Evolutionary conservation across 2,888 invertebrate species (phyloP).

Genomic region (Coelogynopora nodosa): DNA sequence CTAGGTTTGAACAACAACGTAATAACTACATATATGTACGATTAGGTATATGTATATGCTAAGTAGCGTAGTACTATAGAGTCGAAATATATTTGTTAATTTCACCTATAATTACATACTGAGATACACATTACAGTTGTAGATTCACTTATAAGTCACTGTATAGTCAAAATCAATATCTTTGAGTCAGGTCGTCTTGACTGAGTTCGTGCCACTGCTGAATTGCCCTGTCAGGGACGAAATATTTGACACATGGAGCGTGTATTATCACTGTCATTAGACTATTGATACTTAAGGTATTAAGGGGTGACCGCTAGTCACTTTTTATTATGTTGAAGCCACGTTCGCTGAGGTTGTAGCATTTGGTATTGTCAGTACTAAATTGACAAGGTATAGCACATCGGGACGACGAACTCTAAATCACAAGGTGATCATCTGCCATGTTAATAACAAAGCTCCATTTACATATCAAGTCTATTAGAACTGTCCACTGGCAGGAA

Average conservation of each 20-base stretch:
- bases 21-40: too few relatives aligned
- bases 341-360: neutral
- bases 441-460: neutral
- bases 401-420: neutral
- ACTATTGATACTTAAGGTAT: neutral
- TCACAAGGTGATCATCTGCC: neutral
- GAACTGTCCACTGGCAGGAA: neutral
- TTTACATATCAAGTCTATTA: neutral
- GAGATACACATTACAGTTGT: conserved; percentile 12
- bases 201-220: conserved; percentile 22
- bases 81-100: conserved; percentile 8
- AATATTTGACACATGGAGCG: conserved; percentile 10
- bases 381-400: neutral
- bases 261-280: neutral
- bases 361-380: neutral
- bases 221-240: conserved; percentile 24
- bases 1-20: neutral
- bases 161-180: neutral
- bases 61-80: too few relatives aligned
- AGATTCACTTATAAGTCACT: neutral
- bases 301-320: neutral
- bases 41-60: too few relatives aligned
- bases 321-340: neutral
- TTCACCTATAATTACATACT: conserved; percentile 12
- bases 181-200: conserved; percentile 8